Evolutionary conservation across 2,113 vertebrate species (phyloP), one percentile per base, ranked within the genome.

Genomic region (Takifugu flavidus): DNA sequence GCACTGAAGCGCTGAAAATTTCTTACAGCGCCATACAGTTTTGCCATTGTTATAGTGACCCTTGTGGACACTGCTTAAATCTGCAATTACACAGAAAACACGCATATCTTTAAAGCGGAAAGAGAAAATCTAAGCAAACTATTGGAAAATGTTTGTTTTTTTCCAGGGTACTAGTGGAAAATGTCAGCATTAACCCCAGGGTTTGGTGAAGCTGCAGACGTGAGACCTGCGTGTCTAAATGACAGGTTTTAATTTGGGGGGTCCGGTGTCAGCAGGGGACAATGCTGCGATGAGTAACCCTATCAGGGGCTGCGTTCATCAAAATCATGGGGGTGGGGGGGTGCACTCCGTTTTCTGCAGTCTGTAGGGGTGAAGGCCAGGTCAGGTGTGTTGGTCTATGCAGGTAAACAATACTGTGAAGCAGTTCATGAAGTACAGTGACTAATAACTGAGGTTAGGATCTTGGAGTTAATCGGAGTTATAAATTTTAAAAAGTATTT

Each of bases 291-390:
- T 77, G 80, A 76, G 87, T 87, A 89, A 91, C 75, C 70, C 67
- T 85, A 90, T 86, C 87, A 62, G 89, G 84, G 82, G 49, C 77
- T 61, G 65, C 67, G 81, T 83, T 91, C 88, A 89, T 85, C 83
- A 75, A 39, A 80, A 88, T 89, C 87, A 88, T 72, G 86, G 77
- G 52, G 57, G 20, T 20, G 20, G 20, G 20, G 20, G 52, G 47
- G 64, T 55, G 59, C 67, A 7, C 53, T 62, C 61, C 2, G 49
- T 59, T 27, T 66, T 54, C 67, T 62, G 39, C 51, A 49, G 60
- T 62, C 51, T 46, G 74, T 6, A 42, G 61, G 77, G 75, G 67
- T 71, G 45, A 49, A 54, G 51, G 65, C 49, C 11, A 29, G 62
- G 39, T 58, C 71, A 68, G 60, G 68, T 53, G 39, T 28, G 43